phyloP scores from a whole-genome alignment of 1,140 invertebrate species.

The Drosophila mayri region DNA sequence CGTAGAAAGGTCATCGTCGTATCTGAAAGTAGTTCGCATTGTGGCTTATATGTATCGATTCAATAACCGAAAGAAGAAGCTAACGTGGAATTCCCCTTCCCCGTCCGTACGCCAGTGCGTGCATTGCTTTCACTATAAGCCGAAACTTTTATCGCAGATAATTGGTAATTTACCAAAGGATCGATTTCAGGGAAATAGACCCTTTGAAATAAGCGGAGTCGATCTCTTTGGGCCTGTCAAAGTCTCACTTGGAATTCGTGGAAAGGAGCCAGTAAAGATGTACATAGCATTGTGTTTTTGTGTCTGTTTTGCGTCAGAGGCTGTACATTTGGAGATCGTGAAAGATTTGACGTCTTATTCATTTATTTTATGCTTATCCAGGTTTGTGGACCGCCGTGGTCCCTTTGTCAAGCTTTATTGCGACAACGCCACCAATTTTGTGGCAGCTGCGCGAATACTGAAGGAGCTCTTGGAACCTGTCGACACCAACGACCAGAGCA shows the following conservation, averaged over 20 bases:
- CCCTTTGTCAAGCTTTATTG: slow-evolving; percentile 1
- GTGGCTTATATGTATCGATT: background rate
- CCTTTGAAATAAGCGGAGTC: background rate
- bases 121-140: background rate
- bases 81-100: too few relatives aligned
- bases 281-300: background rate
- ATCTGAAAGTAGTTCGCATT: background rate
- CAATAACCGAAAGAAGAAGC: too few relatives aligned
- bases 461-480: background rate
- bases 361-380: slow-evolving; percentile 11
- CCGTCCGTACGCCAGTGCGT: background rate
- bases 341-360: slow-evolving; percentile 13
- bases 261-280: background rate
- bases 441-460: background rate
- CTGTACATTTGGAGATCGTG: slow-evolving; percentile 1
- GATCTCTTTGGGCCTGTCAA: slow-evolving; percentile 1
- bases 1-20: background rate
- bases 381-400: background rate
- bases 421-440: slow-evolving; percentile 4
- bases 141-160: too few relatives aligned
- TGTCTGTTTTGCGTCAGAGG: background rate
- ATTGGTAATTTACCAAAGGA: background rate
- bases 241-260: background rate
- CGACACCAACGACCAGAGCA: too few relatives aligned
- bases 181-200: background rate